phyloP scores from a whole-genome alignment of 2,888 invertebrate species.

The Erannis defoliaria region DNA sequence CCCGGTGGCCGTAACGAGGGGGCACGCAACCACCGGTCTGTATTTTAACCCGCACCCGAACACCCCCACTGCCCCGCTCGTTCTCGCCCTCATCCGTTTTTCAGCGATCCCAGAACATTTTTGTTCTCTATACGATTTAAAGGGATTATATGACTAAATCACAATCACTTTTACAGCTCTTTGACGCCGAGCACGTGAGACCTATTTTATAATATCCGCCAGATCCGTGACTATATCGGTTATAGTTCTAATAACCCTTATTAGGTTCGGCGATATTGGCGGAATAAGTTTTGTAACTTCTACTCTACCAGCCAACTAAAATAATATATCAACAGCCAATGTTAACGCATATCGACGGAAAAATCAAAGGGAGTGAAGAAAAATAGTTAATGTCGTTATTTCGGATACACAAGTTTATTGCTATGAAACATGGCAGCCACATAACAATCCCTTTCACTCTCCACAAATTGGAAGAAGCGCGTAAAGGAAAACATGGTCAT shows the following conservation, averaged over 20 bases:
- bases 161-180: conserved; percentile 42
- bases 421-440: conserved; percentile 84
- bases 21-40: conserved; percentile 71
- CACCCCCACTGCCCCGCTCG: conserved; percentile 28
- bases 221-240: conserved; percentile 1
- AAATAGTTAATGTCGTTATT: conserved; percentile 82
- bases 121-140: conserved; percentile 58
- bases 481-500: conserved; percentile 86
- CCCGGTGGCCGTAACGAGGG: conserved; percentile 78
- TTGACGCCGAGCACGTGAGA: conserved; percentile 32
- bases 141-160: conserved; percentile 47
- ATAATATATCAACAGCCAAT: background rate
- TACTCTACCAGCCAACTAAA: background rate
- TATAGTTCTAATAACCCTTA: background rate
- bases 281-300: background rate
- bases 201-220: conserved; percentile 13
- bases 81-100: conserved; percentile 53
- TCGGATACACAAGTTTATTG: conserved; percentile 85
- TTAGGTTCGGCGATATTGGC: background rate
- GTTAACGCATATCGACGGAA: conserved; percentile 14
- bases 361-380: conserved; percentile 59
- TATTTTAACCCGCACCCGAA: conserved; percentile 63
- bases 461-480: conserved; percentile 85
- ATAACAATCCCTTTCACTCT: conserved; percentile 86
- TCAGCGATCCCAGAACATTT: conserved; percentile 56